A percentile compares a stretch with the other conserved stretches of the same genome.
Conservation (phyloP, 2,888 invertebrate genomes). For the Theodoxus fluviatilis region DNA sequence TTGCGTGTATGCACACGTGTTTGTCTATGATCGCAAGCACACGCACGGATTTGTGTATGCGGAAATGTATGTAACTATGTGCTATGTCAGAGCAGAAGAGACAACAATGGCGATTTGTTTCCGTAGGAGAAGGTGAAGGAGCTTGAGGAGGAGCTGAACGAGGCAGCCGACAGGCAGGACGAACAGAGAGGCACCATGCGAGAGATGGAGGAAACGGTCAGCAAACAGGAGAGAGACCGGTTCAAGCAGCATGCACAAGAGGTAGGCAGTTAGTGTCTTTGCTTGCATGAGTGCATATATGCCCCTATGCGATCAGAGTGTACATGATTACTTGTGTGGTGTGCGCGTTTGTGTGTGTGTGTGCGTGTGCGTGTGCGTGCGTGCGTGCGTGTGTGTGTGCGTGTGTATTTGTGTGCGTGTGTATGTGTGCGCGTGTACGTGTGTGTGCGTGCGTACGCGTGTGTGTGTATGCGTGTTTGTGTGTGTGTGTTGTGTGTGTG, state of each 20-base stretch:
- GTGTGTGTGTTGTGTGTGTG: too few species aligned
- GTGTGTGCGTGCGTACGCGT: too few species aligned
- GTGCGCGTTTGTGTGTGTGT: too few species aligned
- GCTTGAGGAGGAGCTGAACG: conserved; percentile 40
- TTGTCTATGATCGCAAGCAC: too few species aligned
- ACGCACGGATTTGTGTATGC: not conserved
- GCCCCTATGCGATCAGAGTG: not conserved
- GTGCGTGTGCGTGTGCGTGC: too few species aligned
- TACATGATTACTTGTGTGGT: not conserved
- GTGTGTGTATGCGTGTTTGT: too few species aligned
- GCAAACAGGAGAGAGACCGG: conserved; percentile 45
- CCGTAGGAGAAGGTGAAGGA: conserved; percentile 45
- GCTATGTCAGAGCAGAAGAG: not conserved
- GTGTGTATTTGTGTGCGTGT: too few species aligned
- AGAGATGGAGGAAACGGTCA: conserved; percentile 45
- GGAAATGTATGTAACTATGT: not conserved
- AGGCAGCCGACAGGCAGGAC: conserved; percentile 41
- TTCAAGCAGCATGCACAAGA: conserved; percentile 53
- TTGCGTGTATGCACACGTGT: too few species aligned
- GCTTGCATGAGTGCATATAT: not conserved
- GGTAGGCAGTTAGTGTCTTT: conserved; percentile 34
- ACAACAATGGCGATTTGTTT: not conserved
- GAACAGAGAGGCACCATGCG: conserved; percentile 41
- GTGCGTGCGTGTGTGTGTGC: too few species aligned
- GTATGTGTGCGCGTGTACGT: too few species aligned